Conservation (phyloP, 2,888 invertebrate species). For the Lacanobia wlatinum region DNA sequence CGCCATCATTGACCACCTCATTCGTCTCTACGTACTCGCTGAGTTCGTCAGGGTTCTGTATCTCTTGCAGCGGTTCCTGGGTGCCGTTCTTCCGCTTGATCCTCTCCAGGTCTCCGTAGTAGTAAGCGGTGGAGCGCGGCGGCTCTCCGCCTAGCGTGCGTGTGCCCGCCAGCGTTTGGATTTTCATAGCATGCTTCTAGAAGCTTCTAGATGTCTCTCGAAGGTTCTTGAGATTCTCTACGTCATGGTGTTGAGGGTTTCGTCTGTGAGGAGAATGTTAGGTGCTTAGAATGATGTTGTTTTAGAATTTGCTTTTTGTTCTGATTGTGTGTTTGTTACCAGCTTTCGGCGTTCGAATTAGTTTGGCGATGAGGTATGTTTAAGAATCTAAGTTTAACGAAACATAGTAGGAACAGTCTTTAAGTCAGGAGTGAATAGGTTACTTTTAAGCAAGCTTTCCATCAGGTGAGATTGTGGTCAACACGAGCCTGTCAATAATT, state of each 20-base stretch:
- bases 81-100: conserved; percentile 83
- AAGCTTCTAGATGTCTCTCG: conserved; percentile 13
- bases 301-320: neutral
- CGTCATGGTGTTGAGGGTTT: neutral
- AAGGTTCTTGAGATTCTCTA: conserved; percentile 7
- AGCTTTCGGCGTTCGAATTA: conserved; percentile 19
- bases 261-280: conserved; percentile 39
- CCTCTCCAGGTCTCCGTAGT: conserved; percentile 91
- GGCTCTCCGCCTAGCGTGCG: conserved; percentile 88
- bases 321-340: neutral
- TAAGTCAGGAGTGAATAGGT: no score
- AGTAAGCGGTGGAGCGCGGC: conserved; percentile 91
- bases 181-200: conserved; percentile 63
- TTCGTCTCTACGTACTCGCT: conserved; percentile 84
- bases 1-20: conserved; percentile 82
- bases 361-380: conserved; percentile 34
- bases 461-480: no score
- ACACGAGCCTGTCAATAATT: no score
- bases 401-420: no score
- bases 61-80: conserved; percentile 47
- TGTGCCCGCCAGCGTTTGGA: conserved; percentile 76
- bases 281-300: conserved; percentile 2
- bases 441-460: no score
- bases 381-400: no score
- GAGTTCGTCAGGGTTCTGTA: conserved; percentile 85